These are phyloP conservation scores for Lytechinus variegatus DNA, from an alignment of 35 echinoderm and acorn worm species.

Conservation along the genomic window DNA sequence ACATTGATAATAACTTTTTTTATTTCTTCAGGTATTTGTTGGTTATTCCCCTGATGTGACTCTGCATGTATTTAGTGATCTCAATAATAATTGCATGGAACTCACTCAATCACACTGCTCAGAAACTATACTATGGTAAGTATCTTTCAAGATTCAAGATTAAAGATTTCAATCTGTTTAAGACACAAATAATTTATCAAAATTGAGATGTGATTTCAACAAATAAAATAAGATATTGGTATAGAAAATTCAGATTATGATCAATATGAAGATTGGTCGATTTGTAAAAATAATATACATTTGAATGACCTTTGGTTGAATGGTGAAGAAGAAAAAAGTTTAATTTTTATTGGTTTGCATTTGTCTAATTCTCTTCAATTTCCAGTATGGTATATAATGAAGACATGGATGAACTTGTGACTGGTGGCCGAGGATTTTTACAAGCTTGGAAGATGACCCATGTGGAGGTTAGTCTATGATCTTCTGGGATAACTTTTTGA, in stretches of 20 bases:
- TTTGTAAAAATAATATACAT: too few species aligned
- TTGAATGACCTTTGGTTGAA: too few species aligned
- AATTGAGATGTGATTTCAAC: too few species aligned
- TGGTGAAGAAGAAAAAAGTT: too few species aligned
- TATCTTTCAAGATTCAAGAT: background rate
- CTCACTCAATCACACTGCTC: constrained; percentile 61
- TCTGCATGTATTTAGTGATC: constrained; percentile 80
- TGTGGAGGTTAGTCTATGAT: constrained; percentile 68
- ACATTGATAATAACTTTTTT: too few species aligned
- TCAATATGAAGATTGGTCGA: too few species aligned
- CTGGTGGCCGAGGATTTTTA: constrained; percentile 81
- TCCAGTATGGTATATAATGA: constrained; percentile 97
- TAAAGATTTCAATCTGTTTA: too few species aligned
- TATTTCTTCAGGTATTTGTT: constrained; percentile 81
- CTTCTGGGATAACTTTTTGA: background rate
- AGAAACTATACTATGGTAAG: constrained; percentile 85
- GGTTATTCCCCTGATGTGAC: constrained; percentile 87
- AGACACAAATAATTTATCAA: too few species aligned
- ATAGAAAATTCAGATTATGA: too few species aligned
- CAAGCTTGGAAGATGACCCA: constrained; percentile 93
- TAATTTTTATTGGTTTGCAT: too few species aligned
- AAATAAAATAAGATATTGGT: too few species aligned
- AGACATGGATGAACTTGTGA: constrained; percentile 87
- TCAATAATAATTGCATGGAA: constrained; percentile 77
- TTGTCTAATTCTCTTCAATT: too few species aligned